phyloP scores from a whole-genome alignment of 2,797 vertebrate genomes.

The Rhincodon typus region DNA sequence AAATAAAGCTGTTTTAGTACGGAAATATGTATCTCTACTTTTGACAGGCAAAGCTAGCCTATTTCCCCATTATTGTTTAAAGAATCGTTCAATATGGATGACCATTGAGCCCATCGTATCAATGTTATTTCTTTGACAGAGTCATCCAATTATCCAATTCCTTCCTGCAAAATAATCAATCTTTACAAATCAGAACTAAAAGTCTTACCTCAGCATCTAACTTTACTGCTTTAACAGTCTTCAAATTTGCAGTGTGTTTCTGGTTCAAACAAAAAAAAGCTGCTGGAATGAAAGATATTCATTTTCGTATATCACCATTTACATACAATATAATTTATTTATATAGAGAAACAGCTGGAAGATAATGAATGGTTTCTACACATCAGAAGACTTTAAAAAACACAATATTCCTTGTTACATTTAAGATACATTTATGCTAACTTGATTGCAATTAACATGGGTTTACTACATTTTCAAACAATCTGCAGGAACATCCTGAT shows the following conservation, averaged over 20 bases:
- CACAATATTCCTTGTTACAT: not conserved
- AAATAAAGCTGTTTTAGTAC: not conserved
- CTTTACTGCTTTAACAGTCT: slow-evolving; percentile 79
- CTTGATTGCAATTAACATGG: not conserved
- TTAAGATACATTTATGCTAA: not conserved
- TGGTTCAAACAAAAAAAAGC: slow-evolving; percentile 57
- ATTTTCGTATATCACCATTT: not conserved
- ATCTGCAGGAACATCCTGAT: not conserved
- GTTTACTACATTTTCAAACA: not conserved
- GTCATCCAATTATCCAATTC: not conserved
- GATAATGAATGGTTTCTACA: not conserved
- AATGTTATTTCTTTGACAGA: not conserved
- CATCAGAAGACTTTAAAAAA: not conserved
- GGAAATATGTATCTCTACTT: not conserved
- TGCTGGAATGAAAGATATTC: not conserved
- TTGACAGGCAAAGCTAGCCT: not conserved
- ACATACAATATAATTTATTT: too few species aligned
- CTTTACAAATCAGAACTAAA: not conserved
- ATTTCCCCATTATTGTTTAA: slow-evolving; percentile 23
- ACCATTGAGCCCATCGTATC: not conserved
- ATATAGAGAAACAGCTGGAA: not conserved
- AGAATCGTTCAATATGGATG: not conserved
- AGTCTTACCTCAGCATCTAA: slow-evolving; percentile 82
- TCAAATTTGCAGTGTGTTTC: slow-evolving; percentile 85
- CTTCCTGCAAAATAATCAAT: not conserved